Base-by-base conservation (phyloP, 2,888 invertebrate species). In the Hololepta plana region DNA sequence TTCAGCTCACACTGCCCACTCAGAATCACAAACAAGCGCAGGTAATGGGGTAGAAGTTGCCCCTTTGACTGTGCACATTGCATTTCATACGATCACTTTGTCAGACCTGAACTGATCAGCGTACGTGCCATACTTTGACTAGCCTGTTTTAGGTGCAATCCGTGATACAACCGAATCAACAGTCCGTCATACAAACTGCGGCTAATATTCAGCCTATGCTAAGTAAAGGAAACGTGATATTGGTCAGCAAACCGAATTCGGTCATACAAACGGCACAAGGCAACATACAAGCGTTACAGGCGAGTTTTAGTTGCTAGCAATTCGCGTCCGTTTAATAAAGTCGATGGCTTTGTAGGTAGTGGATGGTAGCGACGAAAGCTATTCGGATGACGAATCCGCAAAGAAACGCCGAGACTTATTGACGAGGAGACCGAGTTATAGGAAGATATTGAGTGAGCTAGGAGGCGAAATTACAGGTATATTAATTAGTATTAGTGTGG, bases 381-480 rank as follows among this genome's bases (percentile, higher is more conserved):
- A 75, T 56, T 84, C 80, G 40, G 87, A 87, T 49, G 87, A 87
- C 38, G 81, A 81, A 49, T 80, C 79, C 38, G 80, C 81, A 32
- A 76, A 79, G 48, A 85, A 85, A 51, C 71, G 88, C 46, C 64
- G 87, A 47, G 91, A 91, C 56, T 72, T 85, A 57, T 64, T 95
- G 42, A 87, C 88, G 28, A 64, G 93, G 53, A 67, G 93, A 51
- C 93, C 93, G 27, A 93, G 91, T 11, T 95, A 95, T 55, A 72
- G 91, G 53, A 91, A 91, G 67, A 93, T 95, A 43, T 67, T 93
- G 37, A 91, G 85, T 63, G 93, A 95, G 51, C 71, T 93, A 47
- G 82, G 84, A 43, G 81, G 80, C 47, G 85, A 85, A 60, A 84
- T 85, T 54, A 76, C 82, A 60, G 82, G 82, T 82, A 62, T 62